Conservation (phyloP, 1,140 invertebrate species). For the Calosoma granatense region DNA sequence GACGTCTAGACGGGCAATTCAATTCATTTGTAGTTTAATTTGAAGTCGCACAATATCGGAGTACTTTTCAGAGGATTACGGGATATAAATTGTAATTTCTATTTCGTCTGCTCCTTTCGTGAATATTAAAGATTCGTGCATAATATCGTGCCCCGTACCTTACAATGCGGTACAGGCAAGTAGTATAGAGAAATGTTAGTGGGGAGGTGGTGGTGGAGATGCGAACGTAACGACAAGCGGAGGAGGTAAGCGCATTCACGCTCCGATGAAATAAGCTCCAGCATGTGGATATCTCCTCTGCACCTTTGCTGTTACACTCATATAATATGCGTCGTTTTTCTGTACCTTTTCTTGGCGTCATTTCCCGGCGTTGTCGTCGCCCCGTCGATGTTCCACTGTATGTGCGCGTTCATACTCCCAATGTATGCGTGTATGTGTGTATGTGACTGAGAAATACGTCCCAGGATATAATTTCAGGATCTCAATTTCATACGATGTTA, state of each 20-base stretch:
- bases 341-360: neutral
- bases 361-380: no score
- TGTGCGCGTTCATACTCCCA: neutral
- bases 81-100: neutral
- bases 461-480: slow-evolving; percentile 4
- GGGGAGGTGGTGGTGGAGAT: no score
- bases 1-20: no score
- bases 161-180: neutral
- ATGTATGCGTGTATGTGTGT: neutral
- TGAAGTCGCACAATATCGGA: no score
- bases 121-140: neutral
- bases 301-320: neutral
- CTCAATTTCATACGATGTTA: slow-evolving; percentile 9
- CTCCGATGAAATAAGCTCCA: neutral
- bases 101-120: neutral
- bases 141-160: neutral
- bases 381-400: neutral
- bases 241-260: no score
- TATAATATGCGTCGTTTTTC: neutral
- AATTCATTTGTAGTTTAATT: neutral
- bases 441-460: neutral
- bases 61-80: neutral
- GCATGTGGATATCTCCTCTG: neutral
- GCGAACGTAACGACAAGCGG: no score
- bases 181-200: no score